A percentile compares a stretch with the other conserved stretches of the same genome.
phyloP scores from a whole-genome alignment of 2,888 invertebrate species.

The Neelides folsomi region DNA sequence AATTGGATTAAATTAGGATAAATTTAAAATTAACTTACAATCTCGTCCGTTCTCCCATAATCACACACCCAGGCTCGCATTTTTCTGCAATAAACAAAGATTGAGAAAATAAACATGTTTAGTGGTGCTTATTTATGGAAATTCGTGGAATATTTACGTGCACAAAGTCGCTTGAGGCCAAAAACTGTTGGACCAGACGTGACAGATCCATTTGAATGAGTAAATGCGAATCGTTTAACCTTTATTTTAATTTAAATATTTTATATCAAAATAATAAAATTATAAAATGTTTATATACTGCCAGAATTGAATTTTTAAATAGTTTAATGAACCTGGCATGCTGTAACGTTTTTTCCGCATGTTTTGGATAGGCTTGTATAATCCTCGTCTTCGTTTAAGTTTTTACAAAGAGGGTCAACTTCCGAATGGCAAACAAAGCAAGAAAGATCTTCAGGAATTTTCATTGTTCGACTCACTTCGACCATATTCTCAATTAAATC shows the following conservation, averaged over 20 bases:
- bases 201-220: conserved; percentile 65
- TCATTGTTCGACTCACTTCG: conserved; percentile 9
- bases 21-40: conserved; percentile 42
- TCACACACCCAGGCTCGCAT: conserved; percentile 76
- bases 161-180: conserved; percentile 63
- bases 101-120: too few relatives aligned
- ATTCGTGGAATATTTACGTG: too few relatives aligned
- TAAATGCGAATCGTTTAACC: conserved; percentile 72
- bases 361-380: background rate
- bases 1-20: too few relatives aligned
- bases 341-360: conserved; percentile 7
- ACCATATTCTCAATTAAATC: conserved; percentile 1
- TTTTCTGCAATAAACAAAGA: conserved; percentile 47
- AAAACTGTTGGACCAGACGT: conserved; percentile 65
- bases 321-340: conserved; percentile 14
- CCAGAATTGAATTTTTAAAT: too few relatives aligned
- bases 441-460: conserved; percentile 6
- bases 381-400: conserved; percentile 9
- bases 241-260: too few relatives aligned
- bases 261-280: too few relatives aligned
- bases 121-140: too few relatives aligned
- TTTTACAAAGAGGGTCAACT: conserved; percentile 8
- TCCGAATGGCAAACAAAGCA: conserved; percentile 22
- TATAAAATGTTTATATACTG: too few relatives aligned
- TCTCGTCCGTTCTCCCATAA: conserved; percentile 77